Percentiles rank a stretch among this genome's conserved stretches.
Conservation (phyloP, 2,797 vertebrate species). For the Odontamblyopus rebecca region DNA sequence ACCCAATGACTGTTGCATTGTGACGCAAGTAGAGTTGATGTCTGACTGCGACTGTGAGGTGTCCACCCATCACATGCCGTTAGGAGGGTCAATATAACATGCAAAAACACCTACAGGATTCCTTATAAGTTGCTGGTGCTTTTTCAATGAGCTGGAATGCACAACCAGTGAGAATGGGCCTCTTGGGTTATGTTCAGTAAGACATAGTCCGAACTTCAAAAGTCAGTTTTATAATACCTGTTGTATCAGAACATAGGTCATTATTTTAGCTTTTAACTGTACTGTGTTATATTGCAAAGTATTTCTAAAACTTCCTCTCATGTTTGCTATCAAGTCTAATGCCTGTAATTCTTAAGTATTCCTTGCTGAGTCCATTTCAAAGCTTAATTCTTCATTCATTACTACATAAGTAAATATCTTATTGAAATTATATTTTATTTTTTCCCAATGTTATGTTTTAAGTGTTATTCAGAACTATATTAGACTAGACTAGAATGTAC, state of each 20-base stretch:
- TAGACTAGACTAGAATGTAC: too few species aligned
- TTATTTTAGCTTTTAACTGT: background rate
- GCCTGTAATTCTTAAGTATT: too few species aligned
- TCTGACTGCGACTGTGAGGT: constrained; percentile 6
- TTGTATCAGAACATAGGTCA: background rate
- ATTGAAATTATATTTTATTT: too few species aligned
- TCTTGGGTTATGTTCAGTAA: background rate
- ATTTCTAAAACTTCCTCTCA: too few species aligned
- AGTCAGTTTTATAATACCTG: background rate
- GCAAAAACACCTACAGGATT: background rate
- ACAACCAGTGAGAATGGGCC: background rate
- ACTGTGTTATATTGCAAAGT: background rate
- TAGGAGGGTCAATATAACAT: background rate
- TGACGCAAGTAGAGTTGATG: background rate
- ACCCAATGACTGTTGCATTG: background rate
- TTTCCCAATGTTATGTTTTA: too few species aligned
- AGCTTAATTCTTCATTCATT: background rate
- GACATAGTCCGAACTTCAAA: background rate
- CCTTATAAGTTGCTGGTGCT: background rate
- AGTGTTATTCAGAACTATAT: too few species aligned
- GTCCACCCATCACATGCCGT: background rate
- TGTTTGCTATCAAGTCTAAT: background rate
- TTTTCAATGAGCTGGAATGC: background rate
- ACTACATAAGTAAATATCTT: background rate
- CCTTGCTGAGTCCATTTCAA: background rate